phyloP scores from a whole-genome alignment of 2,113 vertebrate species.

The Callipepla squamata region DNA sequence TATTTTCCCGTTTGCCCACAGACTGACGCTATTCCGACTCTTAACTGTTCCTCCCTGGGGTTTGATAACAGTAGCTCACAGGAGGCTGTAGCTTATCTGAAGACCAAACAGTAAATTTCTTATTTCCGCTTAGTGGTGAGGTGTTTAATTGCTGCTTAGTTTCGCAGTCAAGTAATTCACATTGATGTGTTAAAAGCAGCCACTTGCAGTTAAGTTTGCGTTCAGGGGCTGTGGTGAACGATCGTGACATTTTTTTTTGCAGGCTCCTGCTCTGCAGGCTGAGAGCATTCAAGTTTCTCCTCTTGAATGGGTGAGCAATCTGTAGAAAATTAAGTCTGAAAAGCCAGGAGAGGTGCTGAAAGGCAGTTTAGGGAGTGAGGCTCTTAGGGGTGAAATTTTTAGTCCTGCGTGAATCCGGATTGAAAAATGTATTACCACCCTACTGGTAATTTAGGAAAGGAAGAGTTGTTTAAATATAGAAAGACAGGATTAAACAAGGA shows the following conservation, averaged over 20 bases:
- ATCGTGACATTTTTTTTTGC: constrained; percentile 78
- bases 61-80: constrained; percentile 63
- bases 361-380: constrained; percentile 3
- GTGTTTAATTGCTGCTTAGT: constrained; percentile 85
- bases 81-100: constrained; percentile 72
- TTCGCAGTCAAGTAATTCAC: constrained; percentile 82
- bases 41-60: constrained; percentile 40
- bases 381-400: not conserved
- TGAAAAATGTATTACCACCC: constrained; percentile 16
- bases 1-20: constrained; percentile 29
- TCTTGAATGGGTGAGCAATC: constrained; percentile 86
- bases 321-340: constrained; percentile 87
- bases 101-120: constrained; percentile 82
- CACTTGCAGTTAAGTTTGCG: constrained; percentile 75
- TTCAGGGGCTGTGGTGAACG: constrained; percentile 71
- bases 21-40: constrained; percentile 18
- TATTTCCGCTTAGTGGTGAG: constrained; percentile 79
- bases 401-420: not conserved
- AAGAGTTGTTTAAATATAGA: not conserved
- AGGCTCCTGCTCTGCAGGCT: constrained; percentile 61
- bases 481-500: not conserved
- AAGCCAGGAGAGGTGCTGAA: constrained; percentile 56
- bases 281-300: constrained; percentile 80
- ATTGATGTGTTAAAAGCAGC: constrained; percentile 80
- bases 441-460: not conserved